Percentiles rank a stretch among this genome's conserved stretches.
Evolutionary conservation across 1,140 invertebrate species (phyloP).

Genomic region (Drosophila subpulchrella): DNA sequence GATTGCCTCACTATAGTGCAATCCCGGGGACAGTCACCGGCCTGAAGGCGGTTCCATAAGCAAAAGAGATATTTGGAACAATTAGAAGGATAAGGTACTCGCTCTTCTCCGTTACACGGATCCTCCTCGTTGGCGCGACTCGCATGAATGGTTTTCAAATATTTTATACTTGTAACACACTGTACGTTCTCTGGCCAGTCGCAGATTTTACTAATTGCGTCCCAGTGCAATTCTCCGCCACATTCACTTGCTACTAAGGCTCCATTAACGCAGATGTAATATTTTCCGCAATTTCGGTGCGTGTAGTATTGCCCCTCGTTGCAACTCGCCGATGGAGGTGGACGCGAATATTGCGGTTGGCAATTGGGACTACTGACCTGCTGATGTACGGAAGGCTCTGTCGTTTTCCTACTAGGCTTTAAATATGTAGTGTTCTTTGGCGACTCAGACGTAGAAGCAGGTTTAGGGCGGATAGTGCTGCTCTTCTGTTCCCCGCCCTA

Average conservation of each 20-base stretch:
- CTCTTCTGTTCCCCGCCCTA: conserved; percentile 22
- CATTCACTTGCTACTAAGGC: conserved; percentile 85
- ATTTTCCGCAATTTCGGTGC: conserved; percentile 84
- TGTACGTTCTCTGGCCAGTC: conserved; percentile 87
- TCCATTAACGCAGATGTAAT: conserved; percentile 78
- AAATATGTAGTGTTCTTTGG: conserved; percentile 25
- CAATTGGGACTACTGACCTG: not conserved
- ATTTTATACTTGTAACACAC: conserved; percentile 74
- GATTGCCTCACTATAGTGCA: conserved; percentile 90
- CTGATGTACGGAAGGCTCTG: conserved; percentile 2
- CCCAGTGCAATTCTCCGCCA: conserved; percentile 90
- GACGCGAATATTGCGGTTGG: too few species aligned
- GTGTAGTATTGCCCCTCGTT: conserved; percentile 85
- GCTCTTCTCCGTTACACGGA: conserved; percentile 88
- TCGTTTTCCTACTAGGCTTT: conserved; percentile 39
- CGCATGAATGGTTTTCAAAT: conserved; percentile 62
- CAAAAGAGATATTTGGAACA: conserved; percentile 92
- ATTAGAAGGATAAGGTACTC: conserved; percentile 87
- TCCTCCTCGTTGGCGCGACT: conserved; percentile 82
- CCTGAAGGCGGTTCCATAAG: conserved; percentile 90
- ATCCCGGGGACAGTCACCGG: conserved; percentile 90
- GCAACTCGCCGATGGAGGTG: too few species aligned
- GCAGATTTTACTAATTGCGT: conserved; percentile 89
- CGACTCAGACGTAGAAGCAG: conserved; percentile 24
- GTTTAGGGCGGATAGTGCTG: conserved; percentile 26